phyloP scores from a whole-genome alignment of 1,140 invertebrate species.

The Araneus ventricosus region DNA sequence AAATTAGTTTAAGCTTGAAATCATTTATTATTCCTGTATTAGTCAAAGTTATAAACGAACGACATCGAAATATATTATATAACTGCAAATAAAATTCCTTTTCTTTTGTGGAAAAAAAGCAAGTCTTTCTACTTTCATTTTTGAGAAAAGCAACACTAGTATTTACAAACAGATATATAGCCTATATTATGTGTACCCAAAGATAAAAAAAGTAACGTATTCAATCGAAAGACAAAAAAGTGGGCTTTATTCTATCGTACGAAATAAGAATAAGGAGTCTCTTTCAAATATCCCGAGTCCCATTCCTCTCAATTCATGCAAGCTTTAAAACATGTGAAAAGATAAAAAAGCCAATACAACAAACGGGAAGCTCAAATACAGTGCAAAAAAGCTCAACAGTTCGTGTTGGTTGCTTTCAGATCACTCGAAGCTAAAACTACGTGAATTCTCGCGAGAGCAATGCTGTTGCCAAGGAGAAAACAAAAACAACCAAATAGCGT shows the following conservation, averaged over 20 bases:
- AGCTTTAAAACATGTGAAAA: background rate
- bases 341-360: background rate
- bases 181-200: too few relatives aligned
- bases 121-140: too few relatives aligned
- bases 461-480: background rate
- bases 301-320: background rate
- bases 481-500: background rate
- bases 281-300: background rate
- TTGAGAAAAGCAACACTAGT: too few relatives aligned
- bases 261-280: background rate
- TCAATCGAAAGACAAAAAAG: background rate
- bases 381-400: background rate
- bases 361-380: background rate
- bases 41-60: too few relatives aligned
- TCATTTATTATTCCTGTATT: too few relatives aligned
- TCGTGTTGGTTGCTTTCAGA: background rate
- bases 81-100: too few relatives aligned
- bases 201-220: too few relatives aligned
- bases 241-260: background rate
- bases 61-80: too few relatives aligned
- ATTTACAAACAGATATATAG: too few relatives aligned
- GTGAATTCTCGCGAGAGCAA: background rate
- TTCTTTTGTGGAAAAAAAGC: too few relatives aligned
- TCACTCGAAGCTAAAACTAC: background rate
- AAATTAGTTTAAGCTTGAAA: too few relatives aligned